phyloP scores from a whole-genome alignment of 2,797 vertebrate genomes.

The Ispidina picta region DNA sequence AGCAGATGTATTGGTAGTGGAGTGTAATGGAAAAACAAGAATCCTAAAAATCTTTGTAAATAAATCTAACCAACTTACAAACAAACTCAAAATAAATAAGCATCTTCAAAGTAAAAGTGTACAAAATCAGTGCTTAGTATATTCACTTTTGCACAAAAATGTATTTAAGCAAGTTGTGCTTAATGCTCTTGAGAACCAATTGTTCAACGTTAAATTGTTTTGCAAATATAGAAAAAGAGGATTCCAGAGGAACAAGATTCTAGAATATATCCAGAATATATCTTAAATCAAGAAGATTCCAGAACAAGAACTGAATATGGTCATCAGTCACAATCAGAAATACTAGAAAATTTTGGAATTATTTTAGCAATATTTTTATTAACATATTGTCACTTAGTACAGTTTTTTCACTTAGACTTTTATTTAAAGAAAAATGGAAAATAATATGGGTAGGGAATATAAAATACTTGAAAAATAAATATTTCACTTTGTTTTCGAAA shows the following conservation, averaged over 20 bases:
- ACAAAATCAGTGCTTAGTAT: not conserved
- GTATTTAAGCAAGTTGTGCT: not conserved
- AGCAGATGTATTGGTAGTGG: not conserved
- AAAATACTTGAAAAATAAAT: not conserved
- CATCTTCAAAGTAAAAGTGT: not conserved
- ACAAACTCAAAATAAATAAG: not conserved
- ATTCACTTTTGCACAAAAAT: not conserved
- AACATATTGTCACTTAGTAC: not conserved
- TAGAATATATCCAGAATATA: no score
- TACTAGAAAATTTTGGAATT: not conserved
- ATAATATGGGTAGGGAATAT: not conserved
- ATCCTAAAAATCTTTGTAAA: not conserved
- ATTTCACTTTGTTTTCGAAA: not conserved
- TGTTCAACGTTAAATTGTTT: not conserved
- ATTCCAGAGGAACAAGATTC: not conserved
- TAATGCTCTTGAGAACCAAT: not conserved
- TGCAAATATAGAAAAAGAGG: not conserved
- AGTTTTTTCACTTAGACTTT: not conserved
- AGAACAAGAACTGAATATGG: not conserved
- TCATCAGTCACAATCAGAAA: not conserved
- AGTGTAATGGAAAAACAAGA: not conserved
- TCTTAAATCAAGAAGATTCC: no score
- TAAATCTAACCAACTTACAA: not conserved
- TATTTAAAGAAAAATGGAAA: not conserved
- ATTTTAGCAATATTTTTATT: not conserved